Percentiles rank a stretch among this genome's conserved stretches.
Conservation (phyloP, 2,888 invertebrate species). For the Platerodrilus igneus region DNA sequence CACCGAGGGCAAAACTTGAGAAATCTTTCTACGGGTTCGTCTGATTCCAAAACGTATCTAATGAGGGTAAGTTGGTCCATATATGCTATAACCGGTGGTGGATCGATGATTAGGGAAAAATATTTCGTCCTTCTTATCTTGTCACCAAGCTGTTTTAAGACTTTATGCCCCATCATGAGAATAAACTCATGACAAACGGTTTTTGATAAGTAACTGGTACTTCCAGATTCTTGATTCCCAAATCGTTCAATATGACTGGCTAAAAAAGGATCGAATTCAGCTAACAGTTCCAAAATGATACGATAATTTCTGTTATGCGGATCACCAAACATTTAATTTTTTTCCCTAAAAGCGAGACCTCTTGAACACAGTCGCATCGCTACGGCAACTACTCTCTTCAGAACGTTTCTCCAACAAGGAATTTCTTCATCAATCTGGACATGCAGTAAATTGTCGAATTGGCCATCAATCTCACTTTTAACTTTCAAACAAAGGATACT, state of each 20-base stretch:
- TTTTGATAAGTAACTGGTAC: slow-evolving; percentile 31
- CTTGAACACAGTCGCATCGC: slow-evolving; percentile 23
- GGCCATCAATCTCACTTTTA: slow-evolving; percentile 3
- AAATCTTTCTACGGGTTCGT: background rate
- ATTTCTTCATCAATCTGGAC: slow-evolving; percentile 3
- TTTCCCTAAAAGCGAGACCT: slow-evolving; percentile 29
- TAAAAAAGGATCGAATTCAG: no score
- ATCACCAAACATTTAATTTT: slow-evolving; percentile 21
- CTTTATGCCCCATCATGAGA: slow-evolving; percentile 31
- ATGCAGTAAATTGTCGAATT: slow-evolving; percentile 1
- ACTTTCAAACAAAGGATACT: slow-evolving; percentile 8
- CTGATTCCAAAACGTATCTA: background rate
- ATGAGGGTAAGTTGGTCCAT: slow-evolving; percentile 1
- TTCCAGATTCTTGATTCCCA: slow-evolving; percentile 32
- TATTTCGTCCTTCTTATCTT: background rate
- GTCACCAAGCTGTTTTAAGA: background rate
- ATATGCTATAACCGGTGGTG: no score
- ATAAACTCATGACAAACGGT: slow-evolving; percentile 36
- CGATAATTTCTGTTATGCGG: slow-evolving; percentile 13
- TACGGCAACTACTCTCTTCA: slow-evolving; percentile 24
- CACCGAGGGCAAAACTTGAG: background rate
- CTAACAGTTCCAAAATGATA: no score
- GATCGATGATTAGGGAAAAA: no score
- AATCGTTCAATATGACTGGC: slow-evolving; percentile 26
- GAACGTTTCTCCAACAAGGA: slow-evolving; percentile 28